Evolutionary conservation across 2,797 vertebrate genomes (phyloP), one percentile per base, ranked within the genome.

Genomic region (Enteromius treurensis): DNA sequence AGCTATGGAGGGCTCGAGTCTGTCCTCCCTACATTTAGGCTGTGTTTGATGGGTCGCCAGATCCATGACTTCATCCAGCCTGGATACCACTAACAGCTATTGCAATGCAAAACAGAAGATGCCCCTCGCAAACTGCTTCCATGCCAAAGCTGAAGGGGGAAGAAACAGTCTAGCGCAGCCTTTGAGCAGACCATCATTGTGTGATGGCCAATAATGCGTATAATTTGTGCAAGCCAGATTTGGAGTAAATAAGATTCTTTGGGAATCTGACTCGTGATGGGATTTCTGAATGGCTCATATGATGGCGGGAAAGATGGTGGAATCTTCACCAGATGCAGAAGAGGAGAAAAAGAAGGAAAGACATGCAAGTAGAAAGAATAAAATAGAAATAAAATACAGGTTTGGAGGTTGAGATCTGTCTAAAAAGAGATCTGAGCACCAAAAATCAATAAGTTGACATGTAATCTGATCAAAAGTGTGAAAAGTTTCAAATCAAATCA

Each of bases 91-190:
- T 81, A 89, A 89, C 88, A 82, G 88, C 94, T 80, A 91, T 95
- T 95, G 91, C 94, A 88, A 95, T 95, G 94, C 94, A 94, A 94
- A 95, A 86, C 91, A 92, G 92, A 87, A 81, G 86, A 87, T 88
- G 88, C 89, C 87, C 86, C 86, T 85, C 5, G 37, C 47, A 73
- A 84, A 82, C 82, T 51, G 70, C 80, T 76, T 86, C 58, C 60
- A 23, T 73, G 34, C 49, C 37, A 82, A 77, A 58, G 67, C 47
- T 62, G 23, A 15, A 47, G 40, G 47, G 49, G 32, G 53, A 71
- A 83, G 29, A 77, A 78, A 60, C 19, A 49, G 67, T 53, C 68
- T 21, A 70, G 69, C 51, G 65, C 67, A 42, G 80, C 73, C 85
- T 83, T 81, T 86, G 88, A 88, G 88, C 87, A 86, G 86, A 80